phyloP scores from a whole-genome alignment of 37 sponge, comb jelly and placozoan genomes.

The Oscarella lobularis region DNA sequence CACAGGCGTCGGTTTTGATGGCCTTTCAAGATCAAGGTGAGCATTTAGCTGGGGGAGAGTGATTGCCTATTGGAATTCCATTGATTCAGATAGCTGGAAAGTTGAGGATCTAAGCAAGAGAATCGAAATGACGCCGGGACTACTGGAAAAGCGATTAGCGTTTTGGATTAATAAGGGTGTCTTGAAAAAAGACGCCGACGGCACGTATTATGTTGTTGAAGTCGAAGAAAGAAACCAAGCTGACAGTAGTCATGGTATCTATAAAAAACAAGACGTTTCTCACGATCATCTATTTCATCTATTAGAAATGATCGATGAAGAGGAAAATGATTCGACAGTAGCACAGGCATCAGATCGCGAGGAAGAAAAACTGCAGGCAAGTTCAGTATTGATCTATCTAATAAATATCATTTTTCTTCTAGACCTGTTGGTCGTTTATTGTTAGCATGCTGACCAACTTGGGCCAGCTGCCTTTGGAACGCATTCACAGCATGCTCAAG shows the following conservation, averaged over 20 bases:
- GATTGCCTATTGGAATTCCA: not conserved
- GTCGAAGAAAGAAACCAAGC: not conserved
- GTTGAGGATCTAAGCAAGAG: constrained; percentile 32
- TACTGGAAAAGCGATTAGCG: constrained; percentile 43
- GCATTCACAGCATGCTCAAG: constrained; percentile 48
- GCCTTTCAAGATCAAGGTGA: constrained; percentile 69
- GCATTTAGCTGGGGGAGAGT: no score
- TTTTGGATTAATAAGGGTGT: constrained; percentile 81
- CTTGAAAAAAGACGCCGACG: constrained; percentile 37
- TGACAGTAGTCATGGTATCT: not conserved
- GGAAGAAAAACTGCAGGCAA: constrained; percentile 44
- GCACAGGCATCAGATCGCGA: constrained; percentile 31
- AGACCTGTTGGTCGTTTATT: constrained; percentile 63
- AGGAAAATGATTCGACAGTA: constrained; percentile 38
- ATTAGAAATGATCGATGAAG: no score
- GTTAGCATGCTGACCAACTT: constrained; percentile 73
- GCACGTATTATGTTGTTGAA: constrained; percentile 48
- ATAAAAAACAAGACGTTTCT: no score
- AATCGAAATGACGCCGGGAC: constrained; percentile 28
- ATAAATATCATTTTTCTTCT: not conserved
- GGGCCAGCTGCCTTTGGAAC: constrained; percentile 39
- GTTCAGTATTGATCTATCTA: constrained; percentile 3
- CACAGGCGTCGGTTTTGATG: constrained; percentile 63
- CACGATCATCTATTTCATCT: no score
- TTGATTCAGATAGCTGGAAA: constrained; percentile 47